phyloP scores from a whole-genome alignment of 1,140 invertebrate species.

The Akabosia matsudoensis region DNA sequence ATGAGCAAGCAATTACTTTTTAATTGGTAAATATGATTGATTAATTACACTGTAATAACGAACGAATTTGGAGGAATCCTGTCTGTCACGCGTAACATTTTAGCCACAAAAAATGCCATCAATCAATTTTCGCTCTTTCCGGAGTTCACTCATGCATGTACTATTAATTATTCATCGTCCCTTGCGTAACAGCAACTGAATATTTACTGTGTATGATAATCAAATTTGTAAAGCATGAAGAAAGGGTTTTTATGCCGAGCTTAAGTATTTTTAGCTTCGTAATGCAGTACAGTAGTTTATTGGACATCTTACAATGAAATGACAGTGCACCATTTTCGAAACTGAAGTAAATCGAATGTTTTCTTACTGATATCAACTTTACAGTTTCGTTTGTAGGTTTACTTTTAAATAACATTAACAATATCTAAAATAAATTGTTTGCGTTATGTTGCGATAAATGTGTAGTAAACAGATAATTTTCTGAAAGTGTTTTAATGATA shows the following conservation, averaged over 20 bases:
- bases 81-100: background rate
- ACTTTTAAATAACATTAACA: too few species aligned
- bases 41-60: constrained; percentile 2
- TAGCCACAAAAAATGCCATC: constrained; percentile 2
- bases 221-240: too few species aligned
- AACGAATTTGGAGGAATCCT: background rate
- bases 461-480: too few species aligned
- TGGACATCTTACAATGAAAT: too few species aligned
- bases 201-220: too few species aligned
- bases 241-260: too few species aligned
- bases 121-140: background rate
- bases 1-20: background rate
- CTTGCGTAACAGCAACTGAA: background rate
- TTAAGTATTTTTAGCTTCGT: too few species aligned
- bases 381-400: background rate
- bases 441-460: too few species aligned
- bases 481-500: too few species aligned
- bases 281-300: too few species aligned
- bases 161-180: constrained; percentile 5
- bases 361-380: background rate
- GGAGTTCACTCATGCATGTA: constrained; percentile 5
- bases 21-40: constrained; percentile 23
- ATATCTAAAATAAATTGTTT: too few species aligned
- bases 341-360: background rate
- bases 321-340: background rate